These are phyloP conservation scores for Nilaparvata lugens DNA, from an alignment of 1,140 invertebrate genomes.

Conservation along the genomic window DNA sequence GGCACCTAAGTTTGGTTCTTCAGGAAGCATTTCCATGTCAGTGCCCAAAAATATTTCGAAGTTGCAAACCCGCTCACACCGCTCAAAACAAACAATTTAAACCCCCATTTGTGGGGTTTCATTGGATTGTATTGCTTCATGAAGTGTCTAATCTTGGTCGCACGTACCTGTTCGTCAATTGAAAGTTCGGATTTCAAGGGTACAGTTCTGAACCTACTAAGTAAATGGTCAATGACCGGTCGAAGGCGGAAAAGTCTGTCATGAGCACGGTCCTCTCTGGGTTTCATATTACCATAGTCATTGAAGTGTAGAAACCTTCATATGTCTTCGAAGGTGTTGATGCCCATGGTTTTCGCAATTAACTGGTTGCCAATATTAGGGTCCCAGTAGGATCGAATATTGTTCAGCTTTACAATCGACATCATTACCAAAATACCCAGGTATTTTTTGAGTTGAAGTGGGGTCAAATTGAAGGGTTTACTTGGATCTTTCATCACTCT, in stretches of 20 bases:
- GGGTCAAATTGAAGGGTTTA: too few relatives aligned
- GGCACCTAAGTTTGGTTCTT: constrained; percentile 20
- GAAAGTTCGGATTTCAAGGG: constrained; percentile 31
- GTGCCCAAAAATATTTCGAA: constrained; percentile 16
- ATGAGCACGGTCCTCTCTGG: constrained; percentile 21
- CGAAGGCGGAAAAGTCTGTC: constrained; percentile 33
- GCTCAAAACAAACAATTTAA: constrained; percentile 32
- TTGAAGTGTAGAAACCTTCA: constrained; percentile 30
- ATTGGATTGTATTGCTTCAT: too few relatives aligned
- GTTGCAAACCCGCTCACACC: constrained; percentile 26
- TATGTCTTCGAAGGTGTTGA: constrained; percentile 33
- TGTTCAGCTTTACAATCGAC: not conserved
- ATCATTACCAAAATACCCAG: not conserved
- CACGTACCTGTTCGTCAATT: constrained; percentile 31
- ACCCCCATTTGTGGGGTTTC: constrained; percentile 34
- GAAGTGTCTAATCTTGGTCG: constrained; percentile 29
- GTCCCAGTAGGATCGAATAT: not conserved
- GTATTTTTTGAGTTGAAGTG: not conserved
- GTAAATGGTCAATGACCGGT: constrained; percentile 32
- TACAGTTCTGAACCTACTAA: constrained; percentile 31
- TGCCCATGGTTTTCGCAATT: constrained; percentile 26
- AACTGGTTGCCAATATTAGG: not conserved
- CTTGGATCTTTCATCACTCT: too few relatives aligned
- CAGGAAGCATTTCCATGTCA: constrained; percentile 10
- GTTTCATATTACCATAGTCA: constrained; percentile 14